Conservation (phyloP, 2,888 invertebrate species). For the Napeogenes sylphis region DNA sequence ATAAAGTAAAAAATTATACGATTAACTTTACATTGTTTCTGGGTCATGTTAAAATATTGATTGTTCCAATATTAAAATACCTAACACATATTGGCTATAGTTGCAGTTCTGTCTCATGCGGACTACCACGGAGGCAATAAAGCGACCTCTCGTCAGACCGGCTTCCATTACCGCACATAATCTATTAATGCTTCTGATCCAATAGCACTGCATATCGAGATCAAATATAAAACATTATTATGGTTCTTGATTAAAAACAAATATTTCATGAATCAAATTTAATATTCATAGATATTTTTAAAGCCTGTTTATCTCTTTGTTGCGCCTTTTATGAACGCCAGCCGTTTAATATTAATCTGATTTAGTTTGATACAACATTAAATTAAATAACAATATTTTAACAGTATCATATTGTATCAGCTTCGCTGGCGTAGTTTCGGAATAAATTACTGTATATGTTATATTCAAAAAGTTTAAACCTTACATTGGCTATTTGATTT, state of each 20-base stretch:
- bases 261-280: background rate
- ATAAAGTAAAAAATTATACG: too few relatives aligned
- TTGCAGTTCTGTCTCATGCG: conserved; percentile 7
- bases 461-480: too few relatives aligned
- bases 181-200: conserved; percentile 48
- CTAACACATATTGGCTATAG: too few relatives aligned
- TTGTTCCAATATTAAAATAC: too few relatives aligned
- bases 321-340: background rate
- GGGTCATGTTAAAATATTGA: too few relatives aligned
- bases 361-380: background rate
- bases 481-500: too few relatives aligned
- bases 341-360: background rate
- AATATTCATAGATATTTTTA: conserved; percentile 7
- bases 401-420: background rate
- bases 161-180: conserved; percentile 62
- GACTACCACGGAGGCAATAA: conserved; percentile 20
- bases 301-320: conserved; percentile 1
- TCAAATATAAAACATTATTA: conserved; percentile 10
- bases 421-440: background rate
- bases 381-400: background rate
- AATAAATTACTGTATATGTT: too few relatives aligned
- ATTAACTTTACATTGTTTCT: too few relatives aligned
- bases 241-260: conserved; percentile 14
- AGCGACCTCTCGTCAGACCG: conserved; percentile 25
- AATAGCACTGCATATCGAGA: conserved; percentile 18